Conservation (phyloP, 2,113 vertebrate genomes). For the Microcebus lehilahytsara region DNA sequence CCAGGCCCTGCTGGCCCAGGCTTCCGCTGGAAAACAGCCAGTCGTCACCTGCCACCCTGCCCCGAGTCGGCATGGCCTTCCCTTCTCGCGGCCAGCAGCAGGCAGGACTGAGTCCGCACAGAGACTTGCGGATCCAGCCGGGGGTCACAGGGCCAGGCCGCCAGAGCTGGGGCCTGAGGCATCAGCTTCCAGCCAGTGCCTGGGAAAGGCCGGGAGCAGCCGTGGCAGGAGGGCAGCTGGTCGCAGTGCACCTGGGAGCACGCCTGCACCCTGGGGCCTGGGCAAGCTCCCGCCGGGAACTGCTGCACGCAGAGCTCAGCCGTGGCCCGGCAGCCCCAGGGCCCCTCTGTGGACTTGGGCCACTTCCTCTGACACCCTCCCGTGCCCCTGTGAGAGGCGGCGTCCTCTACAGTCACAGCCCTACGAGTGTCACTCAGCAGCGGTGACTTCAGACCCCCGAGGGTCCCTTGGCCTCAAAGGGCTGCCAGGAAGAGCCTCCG, state of each 20-base stretch:
- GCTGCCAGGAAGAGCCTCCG: not conserved
- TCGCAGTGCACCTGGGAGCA: not conserved
- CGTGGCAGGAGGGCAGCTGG: not conserved
- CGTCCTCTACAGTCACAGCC: too few relatives aligned
- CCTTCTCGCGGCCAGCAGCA: rapidly evolving
- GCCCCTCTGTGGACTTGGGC: rapidly evolving
- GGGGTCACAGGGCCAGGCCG: not conserved
- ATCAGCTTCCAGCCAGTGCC: too few relatives aligned
- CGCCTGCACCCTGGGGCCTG: rapidly evolving
- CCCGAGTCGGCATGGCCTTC: not conserved
- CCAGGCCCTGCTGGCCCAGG: not conserved
- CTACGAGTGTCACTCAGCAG: not conserved
- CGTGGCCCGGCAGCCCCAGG: rapidly evolving
- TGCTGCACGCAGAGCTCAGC: rapidly evolving
- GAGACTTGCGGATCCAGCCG: not conserved
- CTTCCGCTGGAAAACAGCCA: not conserved
- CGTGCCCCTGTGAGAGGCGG: not conserved
- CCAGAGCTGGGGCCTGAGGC: not conserved
- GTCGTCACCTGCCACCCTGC: too few relatives aligned
- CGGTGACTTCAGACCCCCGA: not conserved
- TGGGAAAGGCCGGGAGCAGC: not conserved
- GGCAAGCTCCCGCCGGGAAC: not conserved
- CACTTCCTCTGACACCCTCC: too few relatives aligned
- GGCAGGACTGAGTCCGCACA: not conserved
- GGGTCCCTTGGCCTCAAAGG: rapidly evolving